Base-by-base conservation (phyloP, 1,140 invertebrate genomes). In the Drosophila mayri region DNA sequence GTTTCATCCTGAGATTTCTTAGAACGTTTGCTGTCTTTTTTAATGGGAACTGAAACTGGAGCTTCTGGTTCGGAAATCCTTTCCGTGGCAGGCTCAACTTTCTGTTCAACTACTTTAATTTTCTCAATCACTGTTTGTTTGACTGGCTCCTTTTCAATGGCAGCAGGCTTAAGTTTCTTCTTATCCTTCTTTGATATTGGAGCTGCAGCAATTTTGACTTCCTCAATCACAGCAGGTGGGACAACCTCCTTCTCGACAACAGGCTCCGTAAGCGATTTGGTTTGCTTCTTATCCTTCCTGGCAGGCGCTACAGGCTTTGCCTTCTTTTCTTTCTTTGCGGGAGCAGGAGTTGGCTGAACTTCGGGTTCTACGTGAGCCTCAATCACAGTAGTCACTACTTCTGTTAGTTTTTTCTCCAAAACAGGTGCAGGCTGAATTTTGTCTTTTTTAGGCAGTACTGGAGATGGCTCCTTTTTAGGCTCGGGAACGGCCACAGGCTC, bases 291-390 rank as follows among this genome's bases (percentile, higher is more conserved):
- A 9, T 77, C 75, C 16, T 77, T 77, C 25, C 75, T 61, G 10
- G 25, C 40, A 14, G 75, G 64, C 9, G 44, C 20, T 12, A 76
- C 35, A 11, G 52, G 52, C 11, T 72, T 59, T 16, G 37, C 14
- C 65, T 83, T 84, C 30, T 76, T 84, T 2, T 81, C 81, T 25
- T 63, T 84, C 25, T 76, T 83, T 10, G 54, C 37, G 16, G 70
- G 52, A 16, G 37, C 35, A 7, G 46, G 1, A 50, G 41, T 37
- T 22, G 38, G 28, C 18, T 67, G 65, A 10, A 58, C 50, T 40
- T 41, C 40, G 9, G 83, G 61, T n/a, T 82, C 64, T 46, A 43
- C 18, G 14, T 35, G 14, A 52, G 55, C 32, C 9, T 50, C 52
- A 25, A 55, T 55, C 10, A 78, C 54, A 43, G 47, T 35, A 44